Percentiles rank a stretch among this genome's conserved stretches.
Evolutionary conservation across 2,888 invertebrate genomes (phyloP).

Genomic region (Trileptium ribeirensis): DNA sequence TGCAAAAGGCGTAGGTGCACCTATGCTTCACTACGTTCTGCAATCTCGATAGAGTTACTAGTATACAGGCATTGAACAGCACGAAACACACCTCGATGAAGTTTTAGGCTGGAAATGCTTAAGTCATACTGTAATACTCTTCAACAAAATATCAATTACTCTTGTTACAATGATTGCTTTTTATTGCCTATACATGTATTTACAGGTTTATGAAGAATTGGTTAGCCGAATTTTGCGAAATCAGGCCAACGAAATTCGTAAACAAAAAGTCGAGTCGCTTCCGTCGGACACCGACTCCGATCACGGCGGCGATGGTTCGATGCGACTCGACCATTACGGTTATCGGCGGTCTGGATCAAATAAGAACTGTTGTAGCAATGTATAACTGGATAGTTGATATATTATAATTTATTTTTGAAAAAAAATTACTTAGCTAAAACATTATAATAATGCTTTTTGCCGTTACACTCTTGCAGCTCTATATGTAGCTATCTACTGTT

Average conservation of each 20-base stretch:
- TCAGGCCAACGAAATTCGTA: constrained; percentile 18
- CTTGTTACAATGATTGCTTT: neutral
- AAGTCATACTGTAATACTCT: neutral
- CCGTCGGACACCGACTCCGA: constrained; percentile 24
- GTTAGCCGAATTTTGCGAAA: constrained; percentile 18
- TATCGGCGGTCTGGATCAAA: neutral
- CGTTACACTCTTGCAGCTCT: too few species aligned
- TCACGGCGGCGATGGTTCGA: constrained; percentile 13
- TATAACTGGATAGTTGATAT: neutral
- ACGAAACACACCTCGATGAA: too few species aligned
- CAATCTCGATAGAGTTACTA: too few species aligned
- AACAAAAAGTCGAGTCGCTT: constrained; percentile 11
- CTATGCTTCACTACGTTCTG: too few species aligned
- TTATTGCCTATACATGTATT: neutral
- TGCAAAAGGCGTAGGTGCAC: too few species aligned
- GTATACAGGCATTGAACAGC: too few species aligned
- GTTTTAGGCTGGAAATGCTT: too few species aligned
- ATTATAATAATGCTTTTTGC: too few species aligned
- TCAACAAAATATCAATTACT: too few species aligned
- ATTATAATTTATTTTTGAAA: too few species aligned
- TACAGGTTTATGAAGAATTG: constrained; percentile 21
- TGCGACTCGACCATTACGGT: neutral
- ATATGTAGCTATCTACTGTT: too few species aligned
- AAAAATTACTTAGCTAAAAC: too few species aligned
- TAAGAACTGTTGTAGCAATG: neutral